Evolutionary conservation across 2,888 invertebrate species (phyloP).

Genomic region (Arenicola marina): DNA sequence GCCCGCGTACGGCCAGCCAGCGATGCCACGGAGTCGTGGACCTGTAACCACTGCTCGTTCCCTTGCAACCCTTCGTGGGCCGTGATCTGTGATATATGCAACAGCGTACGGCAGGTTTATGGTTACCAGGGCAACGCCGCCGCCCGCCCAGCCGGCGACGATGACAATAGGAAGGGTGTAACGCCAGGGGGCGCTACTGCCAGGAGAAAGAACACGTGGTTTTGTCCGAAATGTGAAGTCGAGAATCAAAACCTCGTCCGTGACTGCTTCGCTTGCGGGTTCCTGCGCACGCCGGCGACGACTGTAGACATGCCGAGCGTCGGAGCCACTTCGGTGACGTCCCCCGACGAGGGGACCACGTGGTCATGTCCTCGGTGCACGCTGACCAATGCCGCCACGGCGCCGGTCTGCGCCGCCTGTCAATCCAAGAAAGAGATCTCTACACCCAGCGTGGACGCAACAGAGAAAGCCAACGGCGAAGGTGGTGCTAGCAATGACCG

Average conservation of each 20-base stretch:
- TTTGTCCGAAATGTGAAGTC: conserved; percentile 84
- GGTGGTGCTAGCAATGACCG: too few species aligned
- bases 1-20: too few species aligned
- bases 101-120: conserved; percentile 2
- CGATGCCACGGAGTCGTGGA: neutral
- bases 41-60: neutral
- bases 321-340: neutral
- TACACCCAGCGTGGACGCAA: conserved; percentile 13
- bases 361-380: conserved; percentile 92
- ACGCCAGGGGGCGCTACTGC: neutral
- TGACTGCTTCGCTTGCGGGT: conserved; percentile 82
- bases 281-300: conserved; percentile 7
- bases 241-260: conserved; percentile 74
- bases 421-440: conserved; percentile 63
- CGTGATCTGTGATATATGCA: conserved; percentile 15
- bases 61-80: conserved; percentile 10
- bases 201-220: conserved; percentile 66
- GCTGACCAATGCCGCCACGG: conserved; percentile 75
- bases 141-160: neutral
- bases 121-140: neutral
- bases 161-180: too few species aligned
- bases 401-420: conserved; percentile 81
- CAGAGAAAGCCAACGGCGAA: too few species aligned
- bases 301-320: neutral
- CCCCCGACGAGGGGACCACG: neutral